A percentile compares a stretch with the other conserved stretches of the same genome.
Conservation (phyloP, 2,888 invertebrate species). For the Oxycera nigricornis region DNA sequence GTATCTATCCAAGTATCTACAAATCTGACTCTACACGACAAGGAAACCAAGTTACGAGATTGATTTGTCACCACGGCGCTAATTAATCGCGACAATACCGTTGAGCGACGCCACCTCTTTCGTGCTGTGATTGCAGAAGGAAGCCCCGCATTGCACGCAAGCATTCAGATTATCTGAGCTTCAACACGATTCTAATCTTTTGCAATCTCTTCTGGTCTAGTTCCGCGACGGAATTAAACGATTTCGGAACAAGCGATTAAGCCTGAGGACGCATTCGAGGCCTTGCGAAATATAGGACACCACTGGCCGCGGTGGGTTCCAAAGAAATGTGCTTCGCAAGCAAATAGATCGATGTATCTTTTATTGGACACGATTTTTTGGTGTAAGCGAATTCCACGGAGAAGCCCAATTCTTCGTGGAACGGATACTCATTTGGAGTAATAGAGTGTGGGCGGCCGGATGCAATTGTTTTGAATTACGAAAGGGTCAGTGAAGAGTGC, state of each 20-base stretch:
- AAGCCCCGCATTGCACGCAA: neutral
- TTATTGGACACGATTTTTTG: neutral
- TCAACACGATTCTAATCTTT: neutral
- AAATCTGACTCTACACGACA: neutral
- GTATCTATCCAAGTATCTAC: neutral
- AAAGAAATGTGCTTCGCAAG: neutral
- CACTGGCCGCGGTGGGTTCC: neutral
- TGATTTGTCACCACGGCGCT: neutral
- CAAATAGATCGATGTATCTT: neutral
- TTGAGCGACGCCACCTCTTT: neutral
- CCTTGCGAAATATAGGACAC: no score
- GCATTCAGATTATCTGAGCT: neutral
- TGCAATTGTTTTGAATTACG: no score
- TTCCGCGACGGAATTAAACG: neutral
- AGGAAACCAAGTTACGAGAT: neutral
- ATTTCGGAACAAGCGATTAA: neutral
- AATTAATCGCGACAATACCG: neutral
- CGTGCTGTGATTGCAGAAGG: neutral
- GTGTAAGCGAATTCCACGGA: neutral
- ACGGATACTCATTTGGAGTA: no score
- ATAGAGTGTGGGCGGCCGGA: no score
- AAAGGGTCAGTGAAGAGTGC: no score
- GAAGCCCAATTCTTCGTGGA: no score
- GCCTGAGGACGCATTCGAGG: neutral
- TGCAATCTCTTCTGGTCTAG: neutral